Evolutionary conservation across 2,113 vertebrate genomes (phyloP).

Genomic region (Cariama cristata): DNA sequence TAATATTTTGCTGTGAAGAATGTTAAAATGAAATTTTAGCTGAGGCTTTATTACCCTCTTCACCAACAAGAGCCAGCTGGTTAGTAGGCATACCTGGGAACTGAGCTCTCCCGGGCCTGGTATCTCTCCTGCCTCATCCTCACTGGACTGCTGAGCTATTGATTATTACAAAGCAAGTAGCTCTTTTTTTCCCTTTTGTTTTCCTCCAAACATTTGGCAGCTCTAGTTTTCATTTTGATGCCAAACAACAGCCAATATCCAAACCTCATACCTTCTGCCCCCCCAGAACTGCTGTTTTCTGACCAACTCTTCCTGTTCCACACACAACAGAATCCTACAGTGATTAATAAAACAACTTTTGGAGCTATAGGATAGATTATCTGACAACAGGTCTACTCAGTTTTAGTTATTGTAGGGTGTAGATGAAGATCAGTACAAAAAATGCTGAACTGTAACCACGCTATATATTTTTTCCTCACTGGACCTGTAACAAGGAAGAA

Average conservation of each 20-base stretch:
- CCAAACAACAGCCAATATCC: background rate
- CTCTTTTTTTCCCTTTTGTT: background rate
- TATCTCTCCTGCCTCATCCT: background rate
- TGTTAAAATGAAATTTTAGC: background rate
- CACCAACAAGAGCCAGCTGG: background rate
- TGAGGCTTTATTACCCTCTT: background rate
- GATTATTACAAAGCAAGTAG: background rate
- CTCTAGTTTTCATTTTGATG: background rate
- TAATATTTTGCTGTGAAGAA: background rate
- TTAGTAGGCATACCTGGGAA: background rate
- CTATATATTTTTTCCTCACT: background rate
- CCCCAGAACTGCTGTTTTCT: background rate
- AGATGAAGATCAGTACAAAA: background rate
- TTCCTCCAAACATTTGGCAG: background rate
- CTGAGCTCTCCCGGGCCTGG: background rate
- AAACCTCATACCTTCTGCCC: background rate
- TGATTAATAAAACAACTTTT: background rate
- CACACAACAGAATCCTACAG: fast-evolving
- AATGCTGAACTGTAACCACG: background rate
- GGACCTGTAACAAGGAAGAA: background rate
- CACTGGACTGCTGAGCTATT: background rate
- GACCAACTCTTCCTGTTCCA: background rate
- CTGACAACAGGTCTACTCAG: background rate
- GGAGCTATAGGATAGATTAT: background rate
- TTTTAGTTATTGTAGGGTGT: background rate